These are phyloP conservation scores for Tachycineta bicolor DNA, from an alignment of 2,113 vertebrate genomes.

Conservation along the genomic window DNA sequence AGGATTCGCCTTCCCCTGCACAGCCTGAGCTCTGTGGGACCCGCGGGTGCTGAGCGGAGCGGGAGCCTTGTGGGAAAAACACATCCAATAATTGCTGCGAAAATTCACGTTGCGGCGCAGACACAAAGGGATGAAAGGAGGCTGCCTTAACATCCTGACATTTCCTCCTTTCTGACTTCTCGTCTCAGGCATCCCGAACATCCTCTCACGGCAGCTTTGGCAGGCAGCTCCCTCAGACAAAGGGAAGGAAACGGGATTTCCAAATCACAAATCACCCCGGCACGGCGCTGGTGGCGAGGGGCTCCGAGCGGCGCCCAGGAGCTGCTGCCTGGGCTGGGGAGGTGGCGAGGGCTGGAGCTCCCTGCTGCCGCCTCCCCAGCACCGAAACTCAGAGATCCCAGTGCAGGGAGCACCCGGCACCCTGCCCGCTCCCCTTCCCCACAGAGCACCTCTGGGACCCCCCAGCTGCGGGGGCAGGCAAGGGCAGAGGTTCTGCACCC, in stretches of 20 bases:
- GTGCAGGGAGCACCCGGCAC: not conserved
- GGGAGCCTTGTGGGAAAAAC: not conserved
- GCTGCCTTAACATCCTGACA: not conserved
- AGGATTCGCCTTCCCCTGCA: not conserved
- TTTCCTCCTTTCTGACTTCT: slow-evolving; percentile 1
- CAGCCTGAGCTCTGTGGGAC: not conserved
- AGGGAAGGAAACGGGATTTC: slow-evolving; percentile 28
- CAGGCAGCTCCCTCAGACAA: not conserved
- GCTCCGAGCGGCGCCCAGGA: not conserved
- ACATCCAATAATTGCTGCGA: not conserved
- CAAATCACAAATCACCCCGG: not conserved
- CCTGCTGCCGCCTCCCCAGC: not conserved
- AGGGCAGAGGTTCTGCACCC: not conserved
- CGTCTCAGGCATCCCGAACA: slow-evolving; percentile 5
- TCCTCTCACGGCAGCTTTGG: not conserved
- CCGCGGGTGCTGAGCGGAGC: not conserved
- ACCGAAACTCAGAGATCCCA: not conserved
- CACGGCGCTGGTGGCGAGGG: not conserved
- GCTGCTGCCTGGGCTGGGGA: not conserved
- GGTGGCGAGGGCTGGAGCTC: not conserved
- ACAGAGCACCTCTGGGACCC: accelerated
- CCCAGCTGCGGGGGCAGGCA: too few relatives aligned
- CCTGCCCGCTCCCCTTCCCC: not conserved
- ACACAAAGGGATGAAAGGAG: slow-evolving; percentile 56
- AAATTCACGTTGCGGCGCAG: not conserved